Percentiles rank a stretch among this genome's conserved stretches.
These are phyloP conservation scores for Plusia festucae DNA, from an alignment of 2,888 invertebrate genomes.

Conservation along the genomic window DNA sequence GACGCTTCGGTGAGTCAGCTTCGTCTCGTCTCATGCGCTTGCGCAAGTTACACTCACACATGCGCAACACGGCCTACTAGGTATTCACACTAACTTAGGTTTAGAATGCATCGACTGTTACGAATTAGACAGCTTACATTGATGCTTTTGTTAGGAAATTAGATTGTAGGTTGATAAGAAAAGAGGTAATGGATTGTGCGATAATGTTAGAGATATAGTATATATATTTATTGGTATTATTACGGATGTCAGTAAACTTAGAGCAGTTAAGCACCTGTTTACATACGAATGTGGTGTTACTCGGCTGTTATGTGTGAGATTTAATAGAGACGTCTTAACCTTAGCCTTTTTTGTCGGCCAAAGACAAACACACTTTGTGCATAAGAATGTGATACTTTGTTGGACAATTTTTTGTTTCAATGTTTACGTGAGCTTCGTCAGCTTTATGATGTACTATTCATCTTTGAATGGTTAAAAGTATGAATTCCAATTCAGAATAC, in stretches of 20 bases:
- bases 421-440: slow-evolving; percentile 36
- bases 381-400: slow-evolving; percentile 66
- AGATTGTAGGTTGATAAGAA: not conserved
- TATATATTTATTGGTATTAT: slow-evolving; percentile 65
- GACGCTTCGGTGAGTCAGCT: slow-evolving; percentile 78
- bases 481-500: slow-evolving; percentile 6
- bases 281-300: slow-evolving; percentile 78
- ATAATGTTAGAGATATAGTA: slow-evolving; percentile 24
- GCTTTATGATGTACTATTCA: slow-evolving; percentile 12
- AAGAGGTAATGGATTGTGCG: slow-evolving; percentile 56
- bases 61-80: slow-evolving; percentile 57
- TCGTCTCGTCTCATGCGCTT: slow-evolving; percentile 76
- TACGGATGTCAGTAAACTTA: slow-evolving; percentile 83
- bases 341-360: slow-evolving; percentile 74
- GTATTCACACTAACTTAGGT: slow-evolving; percentile 61
- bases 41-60: slow-evolving; percentile 74
- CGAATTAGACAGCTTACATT: slow-evolving; percentile 47
- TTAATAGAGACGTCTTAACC: slow-evolving; percentile 80
- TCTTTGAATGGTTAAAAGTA: not conserved
- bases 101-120: slow-evolving; percentile 46
- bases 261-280: slow-evolving; percentile 83
- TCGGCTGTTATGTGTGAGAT: slow-evolving; percentile 74
- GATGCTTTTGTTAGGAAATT: slow-evolving; percentile 26
- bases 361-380: slow-evolving; percentile 69
- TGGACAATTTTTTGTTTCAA: slow-evolving; percentile 36